Evolutionary conservation across 2,888 invertebrate genomes (phyloP).

Genomic region (Agrotis puta): DNA sequence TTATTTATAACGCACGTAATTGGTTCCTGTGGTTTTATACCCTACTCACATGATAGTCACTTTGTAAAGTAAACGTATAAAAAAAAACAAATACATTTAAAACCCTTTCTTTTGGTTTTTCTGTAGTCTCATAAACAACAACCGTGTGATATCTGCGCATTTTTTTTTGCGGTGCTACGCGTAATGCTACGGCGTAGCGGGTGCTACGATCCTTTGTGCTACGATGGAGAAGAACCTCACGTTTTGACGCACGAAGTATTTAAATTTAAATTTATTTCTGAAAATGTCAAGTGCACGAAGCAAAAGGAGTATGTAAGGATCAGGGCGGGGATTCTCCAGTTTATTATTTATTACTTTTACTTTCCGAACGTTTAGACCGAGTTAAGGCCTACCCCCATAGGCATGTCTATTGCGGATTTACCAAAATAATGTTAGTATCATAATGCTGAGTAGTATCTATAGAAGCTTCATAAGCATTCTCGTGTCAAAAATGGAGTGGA

Average conservation of each 20-base stretch:
- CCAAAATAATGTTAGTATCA: too few species aligned
- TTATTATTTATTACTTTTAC: too few species aligned
- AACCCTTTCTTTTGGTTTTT: too few species aligned
- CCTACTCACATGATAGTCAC: too few species aligned
- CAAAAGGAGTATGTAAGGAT: too few species aligned
- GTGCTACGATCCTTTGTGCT: conserved; percentile 24
- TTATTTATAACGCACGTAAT: background rate
- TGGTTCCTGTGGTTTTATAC: background rate
- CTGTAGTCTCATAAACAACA: background rate
- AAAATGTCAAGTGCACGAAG: too few species aligned
- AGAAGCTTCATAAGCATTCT: background rate
- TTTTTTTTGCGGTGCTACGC: conserved; percentile 6
- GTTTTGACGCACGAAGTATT: background rate
- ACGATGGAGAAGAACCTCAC: background rate
- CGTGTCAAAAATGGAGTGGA: background rate
- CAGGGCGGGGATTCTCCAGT: too few species aligned
- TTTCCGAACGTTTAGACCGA: too few species aligned
- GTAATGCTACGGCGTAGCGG: conserved; percentile 38
- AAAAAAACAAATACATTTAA: too few species aligned
- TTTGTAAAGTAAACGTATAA: background rate
- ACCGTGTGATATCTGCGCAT: background rate
- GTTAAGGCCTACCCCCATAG: too few species aligned
- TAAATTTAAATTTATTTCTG: background rate
- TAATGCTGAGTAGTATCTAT: background rate
- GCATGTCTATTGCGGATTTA: too few species aligned